phyloP scores from a whole-genome alignment of 2,113 vertebrate genomes.

The Ptychochromis oligacanthus region DNA sequence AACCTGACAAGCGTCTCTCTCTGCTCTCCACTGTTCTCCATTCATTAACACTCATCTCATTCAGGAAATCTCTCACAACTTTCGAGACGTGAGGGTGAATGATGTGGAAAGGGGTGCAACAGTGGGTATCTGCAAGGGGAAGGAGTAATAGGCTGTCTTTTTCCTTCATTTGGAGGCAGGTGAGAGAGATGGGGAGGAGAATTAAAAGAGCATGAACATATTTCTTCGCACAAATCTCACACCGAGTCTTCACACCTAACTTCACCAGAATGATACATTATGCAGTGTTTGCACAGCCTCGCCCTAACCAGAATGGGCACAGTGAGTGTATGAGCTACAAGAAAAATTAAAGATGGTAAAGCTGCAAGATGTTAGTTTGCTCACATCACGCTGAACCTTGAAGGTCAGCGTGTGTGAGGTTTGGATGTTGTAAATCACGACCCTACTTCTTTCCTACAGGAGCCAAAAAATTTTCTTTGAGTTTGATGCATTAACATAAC shows the following conservation, averaged over 20 bases:
- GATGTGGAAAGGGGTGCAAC: slow-evolving; percentile 32
- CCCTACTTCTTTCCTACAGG: neutral
- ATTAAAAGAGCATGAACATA: slow-evolving; percentile 39
- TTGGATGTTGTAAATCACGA: neutral
- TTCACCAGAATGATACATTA: slow-evolving; percentile 63
- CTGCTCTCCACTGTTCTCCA: slow-evolving; percentile 22
- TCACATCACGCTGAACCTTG: neutral
- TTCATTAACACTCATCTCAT: slow-evolving; percentile 71
- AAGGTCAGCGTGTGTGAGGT: neutral
- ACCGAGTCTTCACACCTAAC: slow-evolving; percentile 51
- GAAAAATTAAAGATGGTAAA: neutral
- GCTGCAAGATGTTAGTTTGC: neutral
- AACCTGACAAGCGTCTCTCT: slow-evolving; percentile 7
- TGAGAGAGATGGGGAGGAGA: slow-evolving; percentile 18
- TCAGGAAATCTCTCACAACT: slow-evolving; percentile 63
- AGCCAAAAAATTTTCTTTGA: neutral
- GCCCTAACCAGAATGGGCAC: slow-evolving; percentile 30
- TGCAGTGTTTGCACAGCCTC: slow-evolving; percentile 69
- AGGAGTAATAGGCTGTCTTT: slow-evolving; percentile 23
- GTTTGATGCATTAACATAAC: neutral
- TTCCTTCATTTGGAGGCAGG: slow-evolving; percentile 23
- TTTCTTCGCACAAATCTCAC: slow-evolving; percentile 55
- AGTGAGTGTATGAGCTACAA: neutral
- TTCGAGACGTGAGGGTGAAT: slow-evolving; percentile 30
- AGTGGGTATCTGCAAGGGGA: slow-evolving; percentile 34